Percentiles rank a stretch among this genome's conserved stretches.
phyloP scores from a whole-genome alignment of 2,888 invertebrate species.

The Pristionchus maxplancki region DNA sequence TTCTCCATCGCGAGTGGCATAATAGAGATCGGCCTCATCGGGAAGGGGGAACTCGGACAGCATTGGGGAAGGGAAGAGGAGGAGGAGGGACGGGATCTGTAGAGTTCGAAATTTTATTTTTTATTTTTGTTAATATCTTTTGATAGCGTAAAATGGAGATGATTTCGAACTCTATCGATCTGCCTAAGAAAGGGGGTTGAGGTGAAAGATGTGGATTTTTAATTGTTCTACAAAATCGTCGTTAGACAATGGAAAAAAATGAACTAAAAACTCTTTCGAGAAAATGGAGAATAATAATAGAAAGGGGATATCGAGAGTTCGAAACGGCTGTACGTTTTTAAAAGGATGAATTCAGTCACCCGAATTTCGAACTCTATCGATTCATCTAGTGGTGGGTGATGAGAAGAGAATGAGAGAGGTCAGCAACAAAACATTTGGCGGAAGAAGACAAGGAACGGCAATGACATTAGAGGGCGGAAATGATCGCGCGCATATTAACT shows the following conservation, averaged over 20 bases:
- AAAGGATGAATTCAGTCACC: no score
- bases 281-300: background rate
- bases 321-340: no score
- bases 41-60: constrained; percentile 1
- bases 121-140: background rate
- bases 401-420: background rate
- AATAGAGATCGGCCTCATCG: background rate
- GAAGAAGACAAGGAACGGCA: background rate
- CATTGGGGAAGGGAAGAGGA: background rate
- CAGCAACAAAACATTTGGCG: background rate
- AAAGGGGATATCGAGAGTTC: background rate
- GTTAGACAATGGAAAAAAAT: no score
- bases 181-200: background rate
- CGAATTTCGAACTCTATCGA: background rate
- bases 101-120: background rate
- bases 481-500: constrained; percentile 10
- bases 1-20: background rate
- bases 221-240: no score
- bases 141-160: background rate
- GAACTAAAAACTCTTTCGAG: no score
- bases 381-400: background rate
- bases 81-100: background rate
- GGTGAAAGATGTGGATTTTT: no score
- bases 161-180: background rate
- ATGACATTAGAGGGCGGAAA: background rate